Percentiles rank a stretch among this genome's conserved stretches.
These are phyloP conservation scores for Drosophila punjabiensis DNA, from an alignment of 1,140 invertebrate genomes.

Conservation along the genomic window DNA sequence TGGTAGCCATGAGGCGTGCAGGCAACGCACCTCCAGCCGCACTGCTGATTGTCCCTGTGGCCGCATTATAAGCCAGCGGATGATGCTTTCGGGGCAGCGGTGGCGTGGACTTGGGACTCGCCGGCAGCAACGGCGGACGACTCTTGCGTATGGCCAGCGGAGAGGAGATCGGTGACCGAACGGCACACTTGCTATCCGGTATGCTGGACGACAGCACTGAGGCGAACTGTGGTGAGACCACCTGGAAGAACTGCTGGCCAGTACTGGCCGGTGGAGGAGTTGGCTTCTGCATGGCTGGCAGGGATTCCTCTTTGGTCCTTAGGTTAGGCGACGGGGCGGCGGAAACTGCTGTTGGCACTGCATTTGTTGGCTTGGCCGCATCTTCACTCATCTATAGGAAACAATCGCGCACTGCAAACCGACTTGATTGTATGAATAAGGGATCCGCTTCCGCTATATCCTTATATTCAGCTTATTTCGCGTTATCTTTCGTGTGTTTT, in stretches of 20 bases:
- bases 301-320: conserved; percentile 39
- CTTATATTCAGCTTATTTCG: not conserved
- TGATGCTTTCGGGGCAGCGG: conserved; percentile 75
- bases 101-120: conserved; percentile 80
- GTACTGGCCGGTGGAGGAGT: conserved; percentile 54
- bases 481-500: conserved; percentile 19
- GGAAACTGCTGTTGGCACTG: conserved; percentile 34
- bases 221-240: conserved; percentile 76
- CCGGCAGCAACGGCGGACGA: conserved; percentile 58
- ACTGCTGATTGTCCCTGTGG: conserved; percentile 68
- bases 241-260: conserved; percentile 73
- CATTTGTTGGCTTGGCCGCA: conserved; percentile 59
- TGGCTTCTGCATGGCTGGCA: conserved; percentile 55
- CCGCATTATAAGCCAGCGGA: conserved; percentile 75
- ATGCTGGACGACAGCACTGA: conserved; percentile 75
- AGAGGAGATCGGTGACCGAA: conserved; percentile 76
- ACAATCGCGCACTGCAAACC: conserved; percentile 40
- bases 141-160: conserved; percentile 72
- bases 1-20: conserved; percentile 62
- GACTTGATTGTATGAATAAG: not conserved
- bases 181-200: conserved; percentile 64
- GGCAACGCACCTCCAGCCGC: conserved; percentile 53
- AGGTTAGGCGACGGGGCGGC: conserved; percentile 21
- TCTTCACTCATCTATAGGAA: conserved; percentile 74
- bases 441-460: not conserved